Base-by-base conservation (phyloP, 2,888 invertebrate genomes). In the Yponomeuta cagnagella region DNA sequence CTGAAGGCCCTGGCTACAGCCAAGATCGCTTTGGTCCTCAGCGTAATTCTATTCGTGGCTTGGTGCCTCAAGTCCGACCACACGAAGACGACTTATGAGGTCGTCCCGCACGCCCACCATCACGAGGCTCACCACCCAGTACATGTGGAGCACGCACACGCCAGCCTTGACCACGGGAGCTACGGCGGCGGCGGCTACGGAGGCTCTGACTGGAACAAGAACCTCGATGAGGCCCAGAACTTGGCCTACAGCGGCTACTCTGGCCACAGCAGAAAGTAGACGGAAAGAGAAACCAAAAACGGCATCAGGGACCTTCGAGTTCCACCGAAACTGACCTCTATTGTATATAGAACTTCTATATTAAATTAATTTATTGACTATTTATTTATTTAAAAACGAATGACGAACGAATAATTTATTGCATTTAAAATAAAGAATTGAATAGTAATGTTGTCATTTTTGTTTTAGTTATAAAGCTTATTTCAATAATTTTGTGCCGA, bases 1-100 rank as follows among this genome's bases (percentile, higher is more conserved):
- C 94, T 97, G 86, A 97, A 97, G 87, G 97, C 97, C 10, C 92
- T 97, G 72, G 93, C 96, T 66, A 94, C 96, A 74, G 96, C 96
- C 76, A 97, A 97, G 91, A 94, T 97, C 75, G 97, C 97, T 0
- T 87, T 97, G 10, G 93, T 96, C 75, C 93, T 97, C 64, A 94
- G 96, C 63, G 94, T 94, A 71, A 94, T 97, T 76, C 95, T 97
- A 77, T 87, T 91, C 75, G 85, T 87, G 0, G 91, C 91, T 2
- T 89, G 84, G 80, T 90, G 91, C 72, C 74, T 92, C 76, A 92
- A 92, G 73, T 87, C 87, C 0, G 92, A 90, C 69, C 86, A 88
- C 52, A 83, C 87, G 0, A 92, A 91, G 78, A 92, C 92, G 0
- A 90, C 90, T 0, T 92, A 92, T 70, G 92, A 92, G 74, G 92